Evolutionary conservation across 2,113 vertebrate species (phyloP).

Genomic region (Misgurnus anguillicaudatus): DNA sequence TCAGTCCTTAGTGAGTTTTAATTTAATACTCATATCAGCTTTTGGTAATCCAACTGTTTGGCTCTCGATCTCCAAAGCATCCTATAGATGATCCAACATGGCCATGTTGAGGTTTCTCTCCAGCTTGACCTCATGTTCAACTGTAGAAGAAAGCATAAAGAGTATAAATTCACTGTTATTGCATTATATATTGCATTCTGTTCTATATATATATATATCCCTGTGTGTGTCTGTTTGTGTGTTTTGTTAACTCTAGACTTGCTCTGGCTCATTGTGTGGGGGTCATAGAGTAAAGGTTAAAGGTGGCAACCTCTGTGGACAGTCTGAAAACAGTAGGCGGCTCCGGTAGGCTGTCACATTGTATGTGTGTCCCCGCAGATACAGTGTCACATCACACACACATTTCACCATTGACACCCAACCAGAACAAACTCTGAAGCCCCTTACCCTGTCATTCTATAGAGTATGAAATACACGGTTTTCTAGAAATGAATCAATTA

Average conservation of each 20-base stretch:
- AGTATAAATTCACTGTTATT: background rate
- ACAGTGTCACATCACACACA: constrained; percentile 45
- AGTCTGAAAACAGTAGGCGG: constrained; percentile 57
- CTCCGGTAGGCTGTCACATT: constrained; percentile 45
- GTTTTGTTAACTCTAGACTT: constrained; percentile 47
- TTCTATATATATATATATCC: constrained; percentile 1
- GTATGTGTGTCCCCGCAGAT: constrained; percentile 42
- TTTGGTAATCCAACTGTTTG: constrained; percentile 9
- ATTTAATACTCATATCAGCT: background rate
- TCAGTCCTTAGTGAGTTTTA: background rate
- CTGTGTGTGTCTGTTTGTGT: constrained; percentile 29
- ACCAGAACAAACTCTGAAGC: background rate
- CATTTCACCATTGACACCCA: constrained; percentile 33
- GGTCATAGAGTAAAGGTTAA: constrained; percentile 55
- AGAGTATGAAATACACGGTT: background rate
- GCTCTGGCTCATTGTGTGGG: constrained; percentile 51
- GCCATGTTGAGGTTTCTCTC: background rate
- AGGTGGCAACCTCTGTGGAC: constrained; percentile 47
- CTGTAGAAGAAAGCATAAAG: constrained; percentile 5
- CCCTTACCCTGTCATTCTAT: background rate
- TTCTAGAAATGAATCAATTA: background rate
- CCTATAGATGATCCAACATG: background rate
- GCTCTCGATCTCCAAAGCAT: background rate
- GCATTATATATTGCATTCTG: background rate
- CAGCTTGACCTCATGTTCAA: background rate